Evolutionary conservation across 2,888 invertebrate genomes (phyloP).

Genomic region (Rhingia rostrata): DNA sequence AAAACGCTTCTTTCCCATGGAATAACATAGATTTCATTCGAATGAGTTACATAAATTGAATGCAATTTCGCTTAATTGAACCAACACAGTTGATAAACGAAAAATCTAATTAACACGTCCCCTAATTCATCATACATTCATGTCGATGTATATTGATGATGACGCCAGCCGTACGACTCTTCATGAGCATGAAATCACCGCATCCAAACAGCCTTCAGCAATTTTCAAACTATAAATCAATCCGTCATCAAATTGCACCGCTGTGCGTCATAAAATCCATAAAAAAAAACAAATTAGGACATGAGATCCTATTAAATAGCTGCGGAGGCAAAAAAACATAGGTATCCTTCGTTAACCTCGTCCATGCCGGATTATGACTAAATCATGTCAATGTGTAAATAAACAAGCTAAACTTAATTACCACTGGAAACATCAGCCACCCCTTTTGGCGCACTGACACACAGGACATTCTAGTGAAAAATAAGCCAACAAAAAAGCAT

Average conservation of each 20-base stretch:
- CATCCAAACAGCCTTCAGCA: neutral
- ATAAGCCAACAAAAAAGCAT: conserved; percentile 7
- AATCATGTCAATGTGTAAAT: conserved; percentile 70
- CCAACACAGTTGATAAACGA: too few species aligned
- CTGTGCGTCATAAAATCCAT: conserved; percentile 1
- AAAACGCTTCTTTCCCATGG: too few species aligned
- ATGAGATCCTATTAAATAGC: conserved; percentile 25
- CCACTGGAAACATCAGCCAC: conserved; percentile 40
- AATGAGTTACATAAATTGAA: too few species aligned
- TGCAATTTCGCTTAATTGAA: too few species aligned
- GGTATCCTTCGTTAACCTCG: conserved; percentile 58
- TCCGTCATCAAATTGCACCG: neutral
- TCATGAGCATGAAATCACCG: neutral
- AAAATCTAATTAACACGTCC: too few species aligned
- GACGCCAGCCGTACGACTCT: too few species aligned
- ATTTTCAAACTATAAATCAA: neutral
- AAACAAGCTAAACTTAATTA: conserved; percentile 70
- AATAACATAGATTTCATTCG: too few species aligned
- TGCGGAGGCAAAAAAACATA: conserved; percentile 27
- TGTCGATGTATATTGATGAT: too few species aligned
- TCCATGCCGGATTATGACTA: conserved; percentile 69
- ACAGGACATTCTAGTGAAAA: conserved; percentile 8
- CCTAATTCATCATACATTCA: too few species aligned
- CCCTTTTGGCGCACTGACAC: conserved; percentile 27
- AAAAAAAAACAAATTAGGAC: conserved; percentile 21